These are phyloP conservation scores for Patella depressa DNA, from an alignment of 2,888 invertebrate species.

Conservation along the genomic window DNA sequence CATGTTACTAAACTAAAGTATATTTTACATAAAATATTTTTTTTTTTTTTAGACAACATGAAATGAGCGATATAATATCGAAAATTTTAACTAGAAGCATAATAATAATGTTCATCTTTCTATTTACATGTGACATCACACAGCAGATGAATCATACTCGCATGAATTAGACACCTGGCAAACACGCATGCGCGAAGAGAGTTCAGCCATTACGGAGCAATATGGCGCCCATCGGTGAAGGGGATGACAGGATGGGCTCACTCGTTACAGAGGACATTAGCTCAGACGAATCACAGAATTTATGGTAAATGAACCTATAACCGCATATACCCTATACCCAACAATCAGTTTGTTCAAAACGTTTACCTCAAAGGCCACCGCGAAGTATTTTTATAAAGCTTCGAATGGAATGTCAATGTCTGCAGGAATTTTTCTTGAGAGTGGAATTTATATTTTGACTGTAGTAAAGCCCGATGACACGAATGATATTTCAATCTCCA, in stretches of 20 bases:
- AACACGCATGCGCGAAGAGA: neutral
- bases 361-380: too few relatives aligned
- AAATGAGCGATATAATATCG: too few relatives aligned
- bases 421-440: constrained; percentile 2
- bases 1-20: too few relatives aligned
- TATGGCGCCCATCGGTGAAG: constrained; percentile 68
- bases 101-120: neutral
- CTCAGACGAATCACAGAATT: constrained; percentile 59
- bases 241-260: constrained; percentile 60
- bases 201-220: constrained; percentile 51
- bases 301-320: constrained; percentile 52
- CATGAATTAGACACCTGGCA: constrained; percentile 29
- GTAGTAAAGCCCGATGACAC: too few relatives aligned
- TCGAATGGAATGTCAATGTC: neutral
- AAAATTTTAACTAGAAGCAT: too few relatives aligned
- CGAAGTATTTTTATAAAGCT: too few relatives aligned
- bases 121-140: constrained; percentile 32
- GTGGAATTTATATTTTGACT: too few relatives aligned
- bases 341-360: too few relatives aligned
- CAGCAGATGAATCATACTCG: constrained; percentile 40
- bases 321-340: too few relatives aligned
- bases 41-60: too few relatives aligned
- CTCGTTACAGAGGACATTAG: constrained; percentile 54
- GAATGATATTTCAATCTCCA: too few relatives aligned
- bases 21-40: too few relatives aligned